phyloP scores from a whole-genome alignment of 30 jellyfish, hydroid and myxozoan species.

The Aurelia sp. region DNA sequence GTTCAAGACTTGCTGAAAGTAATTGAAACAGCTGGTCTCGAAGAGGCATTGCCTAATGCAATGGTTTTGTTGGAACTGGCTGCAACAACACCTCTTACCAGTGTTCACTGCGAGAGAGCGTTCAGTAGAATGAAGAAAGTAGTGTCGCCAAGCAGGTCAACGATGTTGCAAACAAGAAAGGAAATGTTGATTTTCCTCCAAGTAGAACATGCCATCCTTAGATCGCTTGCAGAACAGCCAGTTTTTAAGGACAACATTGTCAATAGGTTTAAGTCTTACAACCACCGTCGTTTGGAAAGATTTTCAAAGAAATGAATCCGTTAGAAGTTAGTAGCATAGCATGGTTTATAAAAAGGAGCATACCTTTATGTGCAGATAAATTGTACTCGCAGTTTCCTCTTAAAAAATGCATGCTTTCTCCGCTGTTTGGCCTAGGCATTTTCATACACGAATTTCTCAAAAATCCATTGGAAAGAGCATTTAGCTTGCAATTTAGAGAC shows the following conservation, averaged over 20 bases:
- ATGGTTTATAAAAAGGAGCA: background rate
- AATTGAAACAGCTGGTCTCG: constrained; percentile 26
- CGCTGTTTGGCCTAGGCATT: no score
- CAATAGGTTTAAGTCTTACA: background rate
- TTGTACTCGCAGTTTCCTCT: background rate
- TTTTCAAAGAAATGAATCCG: background rate
- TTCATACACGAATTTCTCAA: no score
- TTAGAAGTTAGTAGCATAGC: background rate
- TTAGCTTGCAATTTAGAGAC: no score
- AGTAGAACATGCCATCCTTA: background rate
- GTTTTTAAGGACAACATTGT: background rate
- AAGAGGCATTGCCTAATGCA: background rate
- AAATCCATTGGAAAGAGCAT: no score
- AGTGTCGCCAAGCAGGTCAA: constrained; percentile 8
- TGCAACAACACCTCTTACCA: no score
- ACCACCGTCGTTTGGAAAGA: constrained; percentile 14
- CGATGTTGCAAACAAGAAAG: no score
- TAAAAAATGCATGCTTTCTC: no score
- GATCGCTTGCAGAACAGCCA: background rate
- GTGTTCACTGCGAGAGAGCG: no score
- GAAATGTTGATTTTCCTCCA: no score
- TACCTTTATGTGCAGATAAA: background rate
- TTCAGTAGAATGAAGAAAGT: background rate
- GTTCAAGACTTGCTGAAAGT: no score
- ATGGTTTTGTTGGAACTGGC: no score